Conservation (phyloP, 1,140 invertebrate genomes). For the Gonioctena quinquepunctata region DNA sequence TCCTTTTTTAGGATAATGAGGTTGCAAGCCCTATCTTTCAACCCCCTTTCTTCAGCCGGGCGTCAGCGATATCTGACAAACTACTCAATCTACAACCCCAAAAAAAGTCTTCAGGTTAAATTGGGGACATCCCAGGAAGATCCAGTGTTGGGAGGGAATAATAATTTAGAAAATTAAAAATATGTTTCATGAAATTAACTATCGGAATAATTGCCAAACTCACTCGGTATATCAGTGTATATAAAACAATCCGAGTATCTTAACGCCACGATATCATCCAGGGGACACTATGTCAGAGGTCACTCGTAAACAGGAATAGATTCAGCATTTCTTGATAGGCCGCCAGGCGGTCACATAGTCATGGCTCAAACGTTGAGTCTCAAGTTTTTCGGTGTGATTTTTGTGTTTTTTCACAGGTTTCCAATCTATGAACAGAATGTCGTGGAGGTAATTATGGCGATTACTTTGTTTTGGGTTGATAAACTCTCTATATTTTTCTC, state of each 20-base stretch:
- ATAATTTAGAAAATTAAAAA: too few relatives aligned
- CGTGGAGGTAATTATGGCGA: constrained; percentile 10
- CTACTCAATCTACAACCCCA: too few relatives aligned
- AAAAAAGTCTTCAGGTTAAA: too few relatives aligned
- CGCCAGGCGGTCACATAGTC: constrained; percentile 28
- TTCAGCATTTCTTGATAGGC: constrained; percentile 42
- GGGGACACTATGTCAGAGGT: constrained; percentile 44
- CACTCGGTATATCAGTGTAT: background rate
- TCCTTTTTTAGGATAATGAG: too few relatives aligned
- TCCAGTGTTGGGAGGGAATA: too few relatives aligned
- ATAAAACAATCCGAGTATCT: background rate
- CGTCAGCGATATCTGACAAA: too few relatives aligned
- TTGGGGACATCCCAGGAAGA: too few relatives aligned
- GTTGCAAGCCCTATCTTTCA: too few relatives aligned
- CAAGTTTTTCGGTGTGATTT: constrained; percentile 26
- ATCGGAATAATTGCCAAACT: too few relatives aligned
- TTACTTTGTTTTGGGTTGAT: constrained; percentile 1
- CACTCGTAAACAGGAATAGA: constrained; percentile 46
- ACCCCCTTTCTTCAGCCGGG: too few relatives aligned
- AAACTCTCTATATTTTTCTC: constrained; percentile 1
- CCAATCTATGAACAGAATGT: background rate
- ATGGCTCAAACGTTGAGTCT: constrained; percentile 23
- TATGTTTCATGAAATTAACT: too few relatives aligned
- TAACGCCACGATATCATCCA: constrained; percentile 33
- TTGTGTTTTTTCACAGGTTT: constrained; percentile 28